These are phyloP conservation scores for Neodon shergylaensis DNA, from an alignment of 2,113 vertebrate genomes.

Conservation along the genomic window DNA sequence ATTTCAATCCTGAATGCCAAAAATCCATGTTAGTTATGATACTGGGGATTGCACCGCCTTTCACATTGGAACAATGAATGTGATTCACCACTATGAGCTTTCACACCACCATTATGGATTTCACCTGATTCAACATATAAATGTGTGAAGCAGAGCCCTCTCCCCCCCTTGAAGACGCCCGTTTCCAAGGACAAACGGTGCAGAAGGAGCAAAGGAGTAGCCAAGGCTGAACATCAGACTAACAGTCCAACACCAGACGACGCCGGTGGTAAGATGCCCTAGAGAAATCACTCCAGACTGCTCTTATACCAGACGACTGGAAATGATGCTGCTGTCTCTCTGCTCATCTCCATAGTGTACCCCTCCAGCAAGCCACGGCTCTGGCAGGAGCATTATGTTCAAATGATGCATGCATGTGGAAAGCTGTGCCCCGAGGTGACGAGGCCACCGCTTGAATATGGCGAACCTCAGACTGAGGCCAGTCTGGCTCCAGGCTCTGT, in stretches of 20 bases:
- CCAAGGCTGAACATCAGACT: neutral
- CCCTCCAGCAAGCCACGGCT: fast-evolving
- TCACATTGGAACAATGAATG: neutral
- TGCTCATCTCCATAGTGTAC: fast-evolving
- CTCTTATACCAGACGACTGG: neutral
- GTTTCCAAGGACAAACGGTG: neutral
- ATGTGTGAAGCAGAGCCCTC: fast-evolving
- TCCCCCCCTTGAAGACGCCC: neutral
- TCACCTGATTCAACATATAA: neutral
- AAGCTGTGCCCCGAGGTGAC: neutral
- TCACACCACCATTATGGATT: neutral
- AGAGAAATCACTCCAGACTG: fast-evolving
- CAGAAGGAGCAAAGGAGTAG: neutral
- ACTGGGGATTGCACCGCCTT: neutral
- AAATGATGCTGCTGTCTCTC: fast-evolving
- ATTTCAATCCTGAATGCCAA: neutral
- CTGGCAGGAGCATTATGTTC: fast-evolving
- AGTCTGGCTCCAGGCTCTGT: too few species aligned
- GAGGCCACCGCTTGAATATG: neutral
- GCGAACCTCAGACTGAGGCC: too few species aligned
- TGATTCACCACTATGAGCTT: neutral
- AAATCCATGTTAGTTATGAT: neutral
- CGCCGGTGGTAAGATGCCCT: fast-evolving
- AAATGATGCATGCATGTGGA: too few species aligned
- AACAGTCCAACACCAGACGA: too few species aligned